These are phyloP conservation scores for Apistogramma diplotaenia DNA, from an alignment of 2,113 vertebrate species.

Conservation along the genomic window DNA sequence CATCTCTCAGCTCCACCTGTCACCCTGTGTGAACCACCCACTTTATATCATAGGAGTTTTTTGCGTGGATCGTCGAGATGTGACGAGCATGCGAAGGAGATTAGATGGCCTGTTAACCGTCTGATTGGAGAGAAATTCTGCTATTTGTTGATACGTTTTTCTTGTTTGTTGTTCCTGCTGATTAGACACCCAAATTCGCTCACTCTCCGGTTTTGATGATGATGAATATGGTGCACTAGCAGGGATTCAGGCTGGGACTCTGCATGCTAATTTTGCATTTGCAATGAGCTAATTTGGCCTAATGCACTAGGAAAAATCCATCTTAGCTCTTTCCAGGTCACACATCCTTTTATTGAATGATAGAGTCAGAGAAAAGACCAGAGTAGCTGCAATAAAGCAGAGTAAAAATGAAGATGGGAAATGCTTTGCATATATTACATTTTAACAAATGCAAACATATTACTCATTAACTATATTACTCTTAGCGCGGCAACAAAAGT, in stretches of 20 bases:
- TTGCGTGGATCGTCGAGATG: slow-evolving; percentile 4
- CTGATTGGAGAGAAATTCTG: slow-evolving; percentile 39
- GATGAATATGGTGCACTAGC: slow-evolving; percentile 31
- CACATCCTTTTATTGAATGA: not conserved
- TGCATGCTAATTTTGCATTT: slow-evolving; percentile 28
- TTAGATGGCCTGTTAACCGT: slow-evolving; percentile 14
- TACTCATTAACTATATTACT: not conserved
- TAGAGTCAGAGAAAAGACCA: not conserved
- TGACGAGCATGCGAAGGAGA: slow-evolving; percentile 19
- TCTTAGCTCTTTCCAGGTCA: slow-evolving; percentile 19
- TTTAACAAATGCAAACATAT: not conserved
- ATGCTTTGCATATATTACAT: not conserved
- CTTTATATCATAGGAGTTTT: slow-evolving; percentile 6
- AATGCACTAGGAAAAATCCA: slow-evolving; percentile 25
- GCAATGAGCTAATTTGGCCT: slow-evolving; percentile 35
- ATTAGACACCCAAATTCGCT: slow-evolving; percentile 33
- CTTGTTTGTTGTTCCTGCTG: slow-evolving; percentile 38
- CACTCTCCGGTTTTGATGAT: slow-evolving; percentile 25
- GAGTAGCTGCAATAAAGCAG: not conserved
- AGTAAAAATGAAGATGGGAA: not conserved
- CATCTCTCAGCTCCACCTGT: not conserved
- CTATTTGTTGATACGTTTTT: slow-evolving; percentile 13
- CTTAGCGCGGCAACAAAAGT: not conserved
- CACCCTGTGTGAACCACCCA: not conserved
- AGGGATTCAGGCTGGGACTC: slow-evolving; percentile 17